Evolutionary conservation across 2,797 vertebrate species (phyloP), one percentile per base, ranked within the genome.

Genomic region (Adelosebastes latens): DNA sequence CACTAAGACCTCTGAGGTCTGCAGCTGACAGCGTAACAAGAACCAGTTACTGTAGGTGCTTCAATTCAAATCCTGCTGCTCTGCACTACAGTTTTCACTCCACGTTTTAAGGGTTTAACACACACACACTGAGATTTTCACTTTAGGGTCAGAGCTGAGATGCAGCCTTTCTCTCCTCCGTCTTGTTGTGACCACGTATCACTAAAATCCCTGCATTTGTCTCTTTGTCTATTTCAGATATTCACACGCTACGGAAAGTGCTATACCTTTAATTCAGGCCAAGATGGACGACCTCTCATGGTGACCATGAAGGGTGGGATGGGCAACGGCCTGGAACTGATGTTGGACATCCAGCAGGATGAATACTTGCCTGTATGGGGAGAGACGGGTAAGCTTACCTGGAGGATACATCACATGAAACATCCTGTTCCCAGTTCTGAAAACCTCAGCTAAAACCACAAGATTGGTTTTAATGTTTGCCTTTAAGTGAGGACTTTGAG

Each of bases 341-440:
- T 99, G 99, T 86, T 99, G 92, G 99, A 99, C 85, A 99, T 99
- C 82, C 98, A 99, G 92, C 98, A 99, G 92, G 98, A 99, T 6
- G 98, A 99, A 89, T 99, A 99, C 89, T 94, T 99, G 90, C 98
- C 98, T 0, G 97, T 99, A 1, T 99, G 98, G 98, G 98, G 98
- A 80, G 98, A 99, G 75, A 95, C 94, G 3, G 94, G 94, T 95
- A 82, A 92, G 93, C 8, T 70, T 61, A 79, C 24, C 42, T 75
- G 12, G 0, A 67, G 72, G 67, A 67, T 25, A 55, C 27, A 61
- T 59, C 53, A 46, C 67, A 79, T 3, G 0, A 71, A 74, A 61
- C 72, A 74, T 64, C 20, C 56, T 11, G 36, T 72, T 53, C n/a
- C 10, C 29, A 72, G 5, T 61, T 77, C 58, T 77, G 31, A 79